phyloP scores from a whole-genome alignment of 2,113 vertebrate species.

The Tragulus kanchil region DNA sequence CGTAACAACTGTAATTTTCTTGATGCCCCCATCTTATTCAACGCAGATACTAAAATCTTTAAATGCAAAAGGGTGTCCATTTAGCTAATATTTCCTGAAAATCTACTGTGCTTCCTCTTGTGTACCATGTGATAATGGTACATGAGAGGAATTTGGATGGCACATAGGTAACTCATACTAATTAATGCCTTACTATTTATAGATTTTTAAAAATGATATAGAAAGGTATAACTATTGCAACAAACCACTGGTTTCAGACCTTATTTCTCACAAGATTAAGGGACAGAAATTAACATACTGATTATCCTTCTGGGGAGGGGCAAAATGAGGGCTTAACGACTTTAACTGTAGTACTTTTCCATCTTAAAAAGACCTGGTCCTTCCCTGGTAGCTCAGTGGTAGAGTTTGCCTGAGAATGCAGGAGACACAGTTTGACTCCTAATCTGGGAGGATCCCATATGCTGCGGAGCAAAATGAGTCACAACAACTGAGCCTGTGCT shows the following conservation, averaged over 20 bases:
- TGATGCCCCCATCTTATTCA: background rate
- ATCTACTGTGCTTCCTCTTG: background rate
- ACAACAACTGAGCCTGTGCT: too few relatives aligned
- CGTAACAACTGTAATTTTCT: background rate
- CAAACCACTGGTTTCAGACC: conserved; percentile 1
- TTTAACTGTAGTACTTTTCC: background rate
- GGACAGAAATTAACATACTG: background rate
- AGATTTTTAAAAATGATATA: background rate
- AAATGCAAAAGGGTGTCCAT: background rate
- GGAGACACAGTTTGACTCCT: too few relatives aligned
- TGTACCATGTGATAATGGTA: background rate
- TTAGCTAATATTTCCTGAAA: conserved; percentile 19
- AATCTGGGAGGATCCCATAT: too few relatives aligned
- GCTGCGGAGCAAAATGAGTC: too few relatives aligned
- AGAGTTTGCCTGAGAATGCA: too few relatives aligned
- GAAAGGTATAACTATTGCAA: background rate
- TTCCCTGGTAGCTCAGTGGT: too few relatives aligned
- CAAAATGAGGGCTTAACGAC: background rate
- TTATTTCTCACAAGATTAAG: background rate
- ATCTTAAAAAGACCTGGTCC: background rate
- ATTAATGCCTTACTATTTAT: background rate
- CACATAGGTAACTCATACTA: background rate
- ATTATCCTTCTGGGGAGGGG: background rate
- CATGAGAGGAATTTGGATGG: background rate
- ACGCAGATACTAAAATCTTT: background rate